Evolutionary conservation across 2,113 vertebrate genomes (phyloP).

Genomic region (Mellivora capensis): DNA sequence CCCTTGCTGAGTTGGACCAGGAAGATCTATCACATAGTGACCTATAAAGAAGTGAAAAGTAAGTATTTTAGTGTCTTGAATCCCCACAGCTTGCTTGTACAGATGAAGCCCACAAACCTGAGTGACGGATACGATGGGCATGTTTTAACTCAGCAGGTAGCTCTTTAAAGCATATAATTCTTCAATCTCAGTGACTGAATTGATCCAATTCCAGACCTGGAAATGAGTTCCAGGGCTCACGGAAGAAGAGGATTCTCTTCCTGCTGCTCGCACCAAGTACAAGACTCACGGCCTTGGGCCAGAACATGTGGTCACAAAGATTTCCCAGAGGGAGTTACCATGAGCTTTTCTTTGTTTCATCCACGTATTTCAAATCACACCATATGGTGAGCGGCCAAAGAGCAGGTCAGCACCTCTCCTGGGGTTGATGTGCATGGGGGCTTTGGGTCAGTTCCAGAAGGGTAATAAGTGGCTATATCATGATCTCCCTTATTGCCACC

Average conservation of each 20-base stretch:
- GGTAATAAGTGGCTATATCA: background rate
- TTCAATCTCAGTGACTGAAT: background rate
- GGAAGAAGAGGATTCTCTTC: background rate
- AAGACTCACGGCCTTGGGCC: background rate
- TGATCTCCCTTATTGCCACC: background rate
- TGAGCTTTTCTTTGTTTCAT: background rate
- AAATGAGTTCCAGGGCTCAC: constrained; percentile 23
- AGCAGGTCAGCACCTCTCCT: background rate
- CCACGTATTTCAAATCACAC: background rate
- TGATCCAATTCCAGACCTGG: background rate
- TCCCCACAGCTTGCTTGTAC: background rate
- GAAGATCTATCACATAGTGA: background rate
- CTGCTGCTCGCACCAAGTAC: background rate
- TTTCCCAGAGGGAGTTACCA: background rate
- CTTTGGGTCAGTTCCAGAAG: background rate
- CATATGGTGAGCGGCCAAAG: background rate
- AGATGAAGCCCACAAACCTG: background rate
- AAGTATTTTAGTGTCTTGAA: background rate
- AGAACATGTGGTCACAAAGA: background rate
- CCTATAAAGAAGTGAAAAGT: background rate
- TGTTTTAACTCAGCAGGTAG: background rate
- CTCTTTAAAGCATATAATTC: constrained; percentile 19
- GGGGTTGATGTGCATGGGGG: background rate
- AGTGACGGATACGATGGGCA: background rate
- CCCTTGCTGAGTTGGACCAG: background rate